Conservation (phyloP, 2,888 invertebrate species). For the Schizaphis graminum region DNA sequence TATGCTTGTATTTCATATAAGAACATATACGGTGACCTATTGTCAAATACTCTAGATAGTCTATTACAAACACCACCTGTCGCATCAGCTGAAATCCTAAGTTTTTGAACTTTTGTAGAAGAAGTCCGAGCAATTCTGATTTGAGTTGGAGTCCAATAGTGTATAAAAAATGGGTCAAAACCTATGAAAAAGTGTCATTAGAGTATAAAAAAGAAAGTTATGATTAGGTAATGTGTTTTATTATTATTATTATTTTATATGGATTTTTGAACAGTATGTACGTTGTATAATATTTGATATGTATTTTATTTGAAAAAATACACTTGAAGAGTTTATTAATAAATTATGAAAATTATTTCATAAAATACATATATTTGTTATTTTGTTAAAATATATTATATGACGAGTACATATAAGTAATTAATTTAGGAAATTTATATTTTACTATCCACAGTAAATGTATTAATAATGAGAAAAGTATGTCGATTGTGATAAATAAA, state of each 20-base stretch:
- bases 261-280: no score
- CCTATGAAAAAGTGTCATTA: neutral
- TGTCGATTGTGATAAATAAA: neutral
- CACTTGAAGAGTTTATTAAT: no score
- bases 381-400: neutral
- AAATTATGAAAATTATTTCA: no score
- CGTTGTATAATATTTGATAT: no score
- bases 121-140: neutral
- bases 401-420: neutral
- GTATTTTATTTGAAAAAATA: no score
- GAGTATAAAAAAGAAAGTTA: no score
- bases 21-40: neutral
- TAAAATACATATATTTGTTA: no score
- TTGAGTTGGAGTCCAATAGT: neutral
- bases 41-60: neutral
- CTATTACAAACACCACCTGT: constrained; percentile 5
- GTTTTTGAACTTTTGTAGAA: neutral
- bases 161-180: constrained; percentile 7
- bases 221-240: no score
- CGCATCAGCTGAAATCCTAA: neutral
- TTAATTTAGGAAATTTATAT: neutral
- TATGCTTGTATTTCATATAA: neutral
- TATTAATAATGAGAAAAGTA: neutral
- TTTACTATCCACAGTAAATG: neutral
- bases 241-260: no score